These are phyloP conservation scores for Puntigrus tetrazona DNA, from an alignment of 2,113 vertebrate species.

Conservation along the genomic window DNA sequence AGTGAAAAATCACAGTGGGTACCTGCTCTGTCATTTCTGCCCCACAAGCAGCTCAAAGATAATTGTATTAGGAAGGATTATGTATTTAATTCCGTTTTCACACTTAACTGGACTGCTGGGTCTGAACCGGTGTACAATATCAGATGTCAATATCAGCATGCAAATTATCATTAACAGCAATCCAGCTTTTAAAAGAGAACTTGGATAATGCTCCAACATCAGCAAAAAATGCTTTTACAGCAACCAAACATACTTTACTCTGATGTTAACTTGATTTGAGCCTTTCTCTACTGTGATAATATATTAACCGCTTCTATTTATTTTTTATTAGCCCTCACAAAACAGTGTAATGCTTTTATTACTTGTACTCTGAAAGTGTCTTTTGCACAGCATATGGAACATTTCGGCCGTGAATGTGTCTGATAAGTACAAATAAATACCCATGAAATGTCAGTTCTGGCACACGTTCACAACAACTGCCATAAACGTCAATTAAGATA, in stretches of 20 bases:
- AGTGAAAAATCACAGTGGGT: slow-evolving; percentile 43
- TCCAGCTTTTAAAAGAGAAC: neutral
- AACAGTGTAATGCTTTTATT: neutral
- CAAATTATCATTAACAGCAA: neutral
- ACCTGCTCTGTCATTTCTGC: slow-evolving; percentile 36
- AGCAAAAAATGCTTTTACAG: neutral
- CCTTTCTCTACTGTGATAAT: neutral
- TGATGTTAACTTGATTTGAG: neutral
- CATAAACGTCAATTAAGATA: slow-evolving; percentile 7
- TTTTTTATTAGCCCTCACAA: neutral
- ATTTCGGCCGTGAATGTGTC: neutral
- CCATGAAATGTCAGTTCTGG: slow-evolving; percentile 4
- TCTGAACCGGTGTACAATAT: neutral
- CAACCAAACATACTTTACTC: neutral
- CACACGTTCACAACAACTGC: neutral
- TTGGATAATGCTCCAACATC: neutral
- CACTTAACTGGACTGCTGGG: neutral
- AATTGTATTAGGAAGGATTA: slow-evolving; percentile 7
- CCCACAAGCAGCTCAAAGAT: slow-evolving; percentile 62
- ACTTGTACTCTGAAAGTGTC: neutral
- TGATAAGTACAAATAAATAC: slow-evolving; percentile 29
- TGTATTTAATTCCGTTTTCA: neutral
- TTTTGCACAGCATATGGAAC: neutral
- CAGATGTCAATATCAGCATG: too few species aligned
- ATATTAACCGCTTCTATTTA: neutral